Percentiles rank a stretch among this genome's conserved stretches.
Conservation (phyloP, 2,797 vertebrate species). For the Glyptemys insculpta region DNA sequence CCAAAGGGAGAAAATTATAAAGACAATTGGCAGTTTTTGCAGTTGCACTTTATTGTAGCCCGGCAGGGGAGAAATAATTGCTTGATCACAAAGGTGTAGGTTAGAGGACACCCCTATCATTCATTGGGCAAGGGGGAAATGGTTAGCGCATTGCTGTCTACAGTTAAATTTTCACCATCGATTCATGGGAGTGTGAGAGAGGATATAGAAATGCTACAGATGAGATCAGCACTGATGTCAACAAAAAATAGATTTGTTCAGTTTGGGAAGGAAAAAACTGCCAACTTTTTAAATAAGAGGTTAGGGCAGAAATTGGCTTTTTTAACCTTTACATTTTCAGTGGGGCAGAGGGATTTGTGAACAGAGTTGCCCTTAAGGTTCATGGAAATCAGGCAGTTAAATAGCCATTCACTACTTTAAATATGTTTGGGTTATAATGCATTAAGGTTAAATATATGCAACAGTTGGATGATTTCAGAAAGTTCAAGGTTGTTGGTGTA, state of each 20-base stretch:
- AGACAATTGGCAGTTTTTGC: neutral
- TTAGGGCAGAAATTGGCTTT: neutral
- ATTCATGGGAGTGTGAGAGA: neutral
- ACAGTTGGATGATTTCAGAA: accelerated
- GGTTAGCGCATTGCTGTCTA: neutral
- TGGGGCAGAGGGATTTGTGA: neutral
- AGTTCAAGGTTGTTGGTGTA: accelerated
- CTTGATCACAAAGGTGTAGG: accelerated
- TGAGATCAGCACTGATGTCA: accelerated
- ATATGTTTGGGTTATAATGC: accelerated
- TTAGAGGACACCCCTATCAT: neutral
- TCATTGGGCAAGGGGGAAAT: neutral
- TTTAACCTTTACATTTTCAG: neutral
- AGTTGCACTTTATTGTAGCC: constrained; percentile 35
- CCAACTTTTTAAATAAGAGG: accelerated
- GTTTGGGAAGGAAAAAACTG: neutral
- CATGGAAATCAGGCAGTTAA: neutral
- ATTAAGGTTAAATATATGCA: neutral
- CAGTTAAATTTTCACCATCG: neutral
- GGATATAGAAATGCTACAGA: accelerated
- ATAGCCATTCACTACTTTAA: neutral
- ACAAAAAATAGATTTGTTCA: neutral
- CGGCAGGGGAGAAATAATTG: neutral
- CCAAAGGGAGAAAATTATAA: accelerated
- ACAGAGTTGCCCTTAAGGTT: neutral